Evolutionary conservation across 1,140 invertebrate species (phyloP).

Genomic region (Drosophila takahashii): DNA sequence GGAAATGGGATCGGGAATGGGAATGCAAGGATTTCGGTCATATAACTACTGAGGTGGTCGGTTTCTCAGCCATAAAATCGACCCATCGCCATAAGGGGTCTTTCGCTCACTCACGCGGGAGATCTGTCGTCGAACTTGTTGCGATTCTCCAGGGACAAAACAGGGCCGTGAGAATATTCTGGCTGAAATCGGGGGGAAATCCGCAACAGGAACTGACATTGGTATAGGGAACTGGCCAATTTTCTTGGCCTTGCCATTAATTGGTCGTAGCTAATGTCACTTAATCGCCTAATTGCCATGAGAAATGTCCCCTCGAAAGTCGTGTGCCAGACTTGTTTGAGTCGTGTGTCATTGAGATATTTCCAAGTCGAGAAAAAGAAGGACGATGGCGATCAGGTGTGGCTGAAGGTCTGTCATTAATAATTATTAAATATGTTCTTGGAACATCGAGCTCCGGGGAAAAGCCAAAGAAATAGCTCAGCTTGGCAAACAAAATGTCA

Average conservation of each 20-base stretch:
- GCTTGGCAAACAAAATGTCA: neutral
- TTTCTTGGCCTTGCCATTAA: slow-evolving; percentile 60
- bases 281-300: slow-evolving; percentile 73
- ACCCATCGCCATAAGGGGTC: slow-evolving; percentile 16
- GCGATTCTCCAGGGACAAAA: slow-evolving; percentile 26
- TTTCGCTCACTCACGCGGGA: slow-evolving; percentile 2
- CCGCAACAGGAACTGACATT: slow-evolving; percentile 3
- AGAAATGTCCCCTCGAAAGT: slow-evolving; percentile 42
- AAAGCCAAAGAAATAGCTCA: neutral
- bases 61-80: slow-evolving; percentile 67
- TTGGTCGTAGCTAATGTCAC: slow-evolving; percentile 69
- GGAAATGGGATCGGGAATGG: slow-evolving; percentile 18
- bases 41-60: slow-evolving; percentile 80
- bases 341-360: slow-evolving; percentile 62
- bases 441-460: slow-evolving; percentile 6
- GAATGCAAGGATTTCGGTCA: slow-evolving; percentile 11
- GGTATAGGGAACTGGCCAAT: slow-evolving; percentile 10
- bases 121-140: slow-evolving; percentile 47
- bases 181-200: slow-evolving; percentile 19
- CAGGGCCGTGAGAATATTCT: slow-evolving; percentile 57
- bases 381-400: slow-evolving; percentile 22
- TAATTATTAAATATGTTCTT: slow-evolving; percentile 44
- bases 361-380: slow-evolving; percentile 1
- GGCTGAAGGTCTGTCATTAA: slow-evolving; percentile 34
- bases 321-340: slow-evolving; percentile 62